Base-by-base conservation (phyloP, 1,140 invertebrate species). In the Caenorhabditis inopinata region DNA sequence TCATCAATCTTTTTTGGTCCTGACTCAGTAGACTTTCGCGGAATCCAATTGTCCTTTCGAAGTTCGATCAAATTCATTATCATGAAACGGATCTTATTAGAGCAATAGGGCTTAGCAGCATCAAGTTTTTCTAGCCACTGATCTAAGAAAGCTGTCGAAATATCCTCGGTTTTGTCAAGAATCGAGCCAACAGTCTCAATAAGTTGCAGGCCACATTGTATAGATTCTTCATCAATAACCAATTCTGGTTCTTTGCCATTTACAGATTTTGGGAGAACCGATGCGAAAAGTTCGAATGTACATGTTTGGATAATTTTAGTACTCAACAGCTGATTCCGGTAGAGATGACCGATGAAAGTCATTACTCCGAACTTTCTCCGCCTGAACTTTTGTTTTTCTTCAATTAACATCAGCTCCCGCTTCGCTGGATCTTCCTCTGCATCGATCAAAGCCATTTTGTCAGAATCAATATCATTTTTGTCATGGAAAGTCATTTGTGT, bases 361-460 rank as follows among this genome's bases (percentile, higher is more conserved):
- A 84, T 85, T n/a, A 84, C 86, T 75, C 84, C 84, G 74, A 82
- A 78, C 35, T 81, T 80, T 23, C 76, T 27, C 42, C 84, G 25
- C 21, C 82, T 79, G 35, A 86, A 85, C 48, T 84, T 84, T 23
- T 45, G 76, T 27, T 85, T 76, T 21, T 74, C 45, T 38, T 82
- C 74, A 1, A 32, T 25, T 12, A 83, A 25, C 25, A 48, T 29
- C 7, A 47, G 42, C 58, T 81, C 32, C 76, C 18, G 14, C 23
- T 68, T 68, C 32, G 38, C 58, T 38, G 58, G 58, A 38, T 68
- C 58, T n/a, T 82, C 18, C 7, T 84, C 79, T 16, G 76, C 74
- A 23, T 83, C 86, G 23, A 80, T 82, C 11, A 76, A 62, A 42
- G 82, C 84, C 27, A 84, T 58, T 12, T 47, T 73, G 18, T 82